Conservation (phyloP, 2,113 vertebrate species). For the Macrotus californicus region DNA sequence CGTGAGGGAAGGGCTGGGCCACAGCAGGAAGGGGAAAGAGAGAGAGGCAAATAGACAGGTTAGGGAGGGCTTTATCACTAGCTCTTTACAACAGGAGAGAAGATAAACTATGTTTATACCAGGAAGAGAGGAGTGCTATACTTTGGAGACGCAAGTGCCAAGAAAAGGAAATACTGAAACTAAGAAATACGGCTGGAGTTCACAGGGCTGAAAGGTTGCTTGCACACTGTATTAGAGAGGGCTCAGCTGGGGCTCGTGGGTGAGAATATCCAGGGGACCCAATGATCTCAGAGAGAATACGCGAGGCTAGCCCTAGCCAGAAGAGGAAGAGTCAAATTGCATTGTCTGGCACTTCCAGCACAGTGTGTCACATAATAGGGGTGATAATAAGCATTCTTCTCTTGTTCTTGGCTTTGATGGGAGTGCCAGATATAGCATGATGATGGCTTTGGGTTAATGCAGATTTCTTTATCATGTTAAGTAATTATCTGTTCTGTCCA, state of each 20-base stretch:
- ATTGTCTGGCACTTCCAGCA: neutral
- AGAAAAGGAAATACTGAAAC: neutral
- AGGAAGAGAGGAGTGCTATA: neutral
- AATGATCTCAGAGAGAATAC: neutral
- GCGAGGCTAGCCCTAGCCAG: neutral
- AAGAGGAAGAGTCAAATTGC: neutral
- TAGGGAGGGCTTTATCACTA: neutral
- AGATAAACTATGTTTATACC: neutral
- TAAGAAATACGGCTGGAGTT: neutral
- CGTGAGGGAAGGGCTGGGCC: neutral
- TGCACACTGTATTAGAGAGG: neutral
- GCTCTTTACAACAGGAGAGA: neutral
- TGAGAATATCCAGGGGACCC: neutral
- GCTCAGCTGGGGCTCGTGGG: neutral
- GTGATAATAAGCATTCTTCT: neutral
- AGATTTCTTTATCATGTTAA: neutral
- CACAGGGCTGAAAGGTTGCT: neutral
- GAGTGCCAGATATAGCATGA: neutral
- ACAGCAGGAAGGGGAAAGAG: neutral
- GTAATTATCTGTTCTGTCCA: neutral
- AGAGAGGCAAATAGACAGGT: neutral
- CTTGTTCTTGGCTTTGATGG: neutral
- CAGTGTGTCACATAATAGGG: neutral
- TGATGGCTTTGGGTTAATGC: neutral
- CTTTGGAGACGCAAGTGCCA: neutral